Evolutionary conservation across 2,888 invertebrate species (phyloP), one percentile per base, ranked within the genome.

Genomic region (Melanophora roralis): DNA sequence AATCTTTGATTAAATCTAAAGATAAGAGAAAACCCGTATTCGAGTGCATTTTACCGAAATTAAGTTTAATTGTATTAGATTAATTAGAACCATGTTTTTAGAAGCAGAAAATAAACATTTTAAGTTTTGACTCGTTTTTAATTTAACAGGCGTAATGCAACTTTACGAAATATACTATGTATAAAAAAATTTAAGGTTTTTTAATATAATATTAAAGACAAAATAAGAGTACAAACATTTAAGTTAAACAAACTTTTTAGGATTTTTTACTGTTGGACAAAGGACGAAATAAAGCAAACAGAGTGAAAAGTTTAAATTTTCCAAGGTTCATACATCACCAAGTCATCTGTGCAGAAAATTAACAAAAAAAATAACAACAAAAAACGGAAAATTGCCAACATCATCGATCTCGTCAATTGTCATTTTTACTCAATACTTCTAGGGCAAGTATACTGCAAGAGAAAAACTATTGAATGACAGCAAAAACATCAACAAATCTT

Each of bases 341-440:
- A 75, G 59, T 60, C 69, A 79, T 59, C 69, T 83, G 84, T 21
- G 59, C 43, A 21, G 53, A 71, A 45, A 27, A n/a, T n/a, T n/a
- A n/a, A n/a, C n/a, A 27, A 68, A 16, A 67, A 53, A 53, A 14
- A 49, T 8, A 27, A 1, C 6, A 21, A 32, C 40, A 32, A 49
- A n/a, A 43, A 34, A 8, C 8, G 43, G 1, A 38, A 67, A 64
- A 36, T 38, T 74, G 67, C 85, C 85, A 86, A 85, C 86, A 86
- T 89, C 88, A 89, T 89, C 89, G 88, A 89, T 89, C 88, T 89
- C 86, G 86, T 86, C 85, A 85, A 85, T 86, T 88, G 88, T 88
- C 88, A 88, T 88, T 89, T 89, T 89, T 86, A 88, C 88, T 88
- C 88, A 88, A 88, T 89, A 89, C 89, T 89, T 86, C 47, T 71